Base-by-base conservation (phyloP, 1,140 invertebrate species). In the Campodea augens region DNA sequence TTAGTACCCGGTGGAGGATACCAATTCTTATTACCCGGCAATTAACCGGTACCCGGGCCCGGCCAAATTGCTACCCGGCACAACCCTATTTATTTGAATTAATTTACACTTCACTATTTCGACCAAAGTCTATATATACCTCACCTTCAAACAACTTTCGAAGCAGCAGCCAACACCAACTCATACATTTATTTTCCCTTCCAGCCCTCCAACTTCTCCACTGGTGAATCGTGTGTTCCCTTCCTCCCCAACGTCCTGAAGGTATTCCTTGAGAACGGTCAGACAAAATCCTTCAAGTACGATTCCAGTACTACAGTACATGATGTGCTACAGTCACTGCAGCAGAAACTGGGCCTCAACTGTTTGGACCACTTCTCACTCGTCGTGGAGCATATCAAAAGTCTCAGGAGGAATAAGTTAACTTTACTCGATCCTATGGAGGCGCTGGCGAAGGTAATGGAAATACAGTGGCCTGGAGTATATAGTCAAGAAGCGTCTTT, bases 211-310 rank as follows among this genome's bases (percentile, higher is more conserved):
- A 57, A 60, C 20, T 79, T 81, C 57, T 78, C 77, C 2, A 62
- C 77, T 29, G 76, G 78, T 32, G 82, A 88, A 53, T 74, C 81
- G 37, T 81, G 78, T 55, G 69, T 86, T 25, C 81, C 86, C 13
- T 81, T 85, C 24, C 85, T 91, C 76, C 86, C 87, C 10, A 91
- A 89, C 63, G 86, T 92, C 7, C 69, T 92, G 21, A 89, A 91
- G 65, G 85, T 88, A 25, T 92, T 90, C 58, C 66, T 92, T 21
- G 89, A 93, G 63, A 93, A 92, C 60, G 87, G 88, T 2, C 88
- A 92, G 63, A 92, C 88, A 3, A 91, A 91, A 61, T 90, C 85
- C n/a, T 93, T 93, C 62, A 91, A 91, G 60, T 93, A 93, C 59
- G 87, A 93, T 63, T 73, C 77, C 21, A 82, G 74, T 40, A 93